Percentiles rank a stretch among this genome's conserved stretches.
Conservation (phyloP, 2,797 vertebrate genomes). For the Phoxinus dragarum region DNA sequence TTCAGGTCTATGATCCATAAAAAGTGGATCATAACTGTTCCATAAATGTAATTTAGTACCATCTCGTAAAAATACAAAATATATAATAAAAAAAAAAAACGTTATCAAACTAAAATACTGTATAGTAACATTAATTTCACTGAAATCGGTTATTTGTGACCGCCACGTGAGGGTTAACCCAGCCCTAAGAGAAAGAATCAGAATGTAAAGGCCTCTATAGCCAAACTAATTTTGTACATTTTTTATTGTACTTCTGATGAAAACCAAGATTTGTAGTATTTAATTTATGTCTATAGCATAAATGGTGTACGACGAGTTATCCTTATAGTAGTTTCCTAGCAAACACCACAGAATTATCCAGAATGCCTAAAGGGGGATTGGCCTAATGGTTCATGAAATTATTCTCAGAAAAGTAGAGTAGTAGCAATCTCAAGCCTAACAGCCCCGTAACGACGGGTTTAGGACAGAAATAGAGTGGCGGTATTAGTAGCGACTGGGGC, state of each 20-base stretch:
- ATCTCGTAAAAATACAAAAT: neutral
- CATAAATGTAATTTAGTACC: neutral
- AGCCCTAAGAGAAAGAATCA: neutral
- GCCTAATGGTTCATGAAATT: conserved; percentile 3
- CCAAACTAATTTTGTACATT: neutral
- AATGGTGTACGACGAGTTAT: neutral
- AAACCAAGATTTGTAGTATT: neutral
- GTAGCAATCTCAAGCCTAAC: neutral
- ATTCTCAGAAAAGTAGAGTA: neutral
- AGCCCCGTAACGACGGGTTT: neutral
- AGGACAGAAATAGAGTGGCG: neutral
- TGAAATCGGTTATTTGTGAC: neutral
- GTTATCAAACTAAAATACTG: neutral
- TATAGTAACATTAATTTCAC: neutral
- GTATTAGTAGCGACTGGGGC: conserved; percentile 47
- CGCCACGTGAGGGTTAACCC: neutral
- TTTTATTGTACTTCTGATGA: neutral
- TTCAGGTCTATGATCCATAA: neutral
- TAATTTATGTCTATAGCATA: neutral
- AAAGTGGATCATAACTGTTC: neutral
- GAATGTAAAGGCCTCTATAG: neutral
- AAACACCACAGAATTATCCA: neutral
- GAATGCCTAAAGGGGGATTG: neutral
- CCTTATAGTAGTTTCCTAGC: neutral
- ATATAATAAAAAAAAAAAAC: neutral